phyloP scores from a whole-genome alignment of 2,888 invertebrate genomes.

The Biston betularia region DNA sequence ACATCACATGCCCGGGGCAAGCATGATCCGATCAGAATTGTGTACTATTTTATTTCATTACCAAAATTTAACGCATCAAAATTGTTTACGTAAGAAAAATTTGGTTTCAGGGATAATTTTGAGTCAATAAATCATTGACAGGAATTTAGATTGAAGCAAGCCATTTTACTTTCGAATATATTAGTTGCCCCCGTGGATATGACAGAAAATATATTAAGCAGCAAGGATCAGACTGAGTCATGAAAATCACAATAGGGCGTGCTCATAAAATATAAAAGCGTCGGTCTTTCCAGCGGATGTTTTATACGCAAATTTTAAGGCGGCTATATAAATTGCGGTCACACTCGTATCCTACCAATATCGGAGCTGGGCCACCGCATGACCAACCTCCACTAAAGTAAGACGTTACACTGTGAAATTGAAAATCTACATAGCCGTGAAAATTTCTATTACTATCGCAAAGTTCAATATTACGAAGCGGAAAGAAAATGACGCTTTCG shows the following conservation, averaged over 20 bases:
- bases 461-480: slow-evolving; percentile 46
- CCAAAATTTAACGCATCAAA: not conserved
- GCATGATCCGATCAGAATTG: slow-evolving; percentile 1
- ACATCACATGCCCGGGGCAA: slow-evolving; percentile 12
- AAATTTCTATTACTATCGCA: slow-evolving; percentile 38
- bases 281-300: slow-evolving; percentile 48
- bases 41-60: not conserved
- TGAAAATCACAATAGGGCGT: slow-evolving; percentile 57
- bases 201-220: slow-evolving; percentile 36
- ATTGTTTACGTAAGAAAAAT: not conserved
- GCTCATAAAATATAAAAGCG: slow-evolving; percentile 58
- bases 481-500: slow-evolving; percentile 10
- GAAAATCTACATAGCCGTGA: slow-evolving; percentile 46
- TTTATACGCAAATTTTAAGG: slow-evolving; percentile 50
- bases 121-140: too few species aligned
- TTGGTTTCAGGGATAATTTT: not conserved
- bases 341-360: slow-evolving; percentile 55
- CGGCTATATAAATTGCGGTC: slow-evolving; percentile 56
- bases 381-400: slow-evolving; percentile 53
- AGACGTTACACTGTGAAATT: slow-evolving; percentile 69
- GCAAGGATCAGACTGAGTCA: slow-evolving; percentile 49
- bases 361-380: slow-evolving; percentile 49
- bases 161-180: not conserved
- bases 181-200: not conserved
- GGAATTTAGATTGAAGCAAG: not conserved